Conservation (phyloP, 2,797 vertebrate species). For the Chiloscyllium punctatum region DNA sequence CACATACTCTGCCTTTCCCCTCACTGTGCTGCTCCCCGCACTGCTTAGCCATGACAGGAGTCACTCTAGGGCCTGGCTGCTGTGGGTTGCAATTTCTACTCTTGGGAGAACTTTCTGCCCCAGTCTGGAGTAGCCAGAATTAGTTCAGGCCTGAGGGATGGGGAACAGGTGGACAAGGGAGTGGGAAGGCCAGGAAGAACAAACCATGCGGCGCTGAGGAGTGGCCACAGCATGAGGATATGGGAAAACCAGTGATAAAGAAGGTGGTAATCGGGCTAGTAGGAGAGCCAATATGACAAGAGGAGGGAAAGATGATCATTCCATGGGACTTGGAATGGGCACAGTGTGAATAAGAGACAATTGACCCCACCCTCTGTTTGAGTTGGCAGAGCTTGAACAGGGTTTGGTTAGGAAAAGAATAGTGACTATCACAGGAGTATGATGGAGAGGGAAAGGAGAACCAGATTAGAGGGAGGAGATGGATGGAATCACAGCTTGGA, state of each 20-base stretch:
- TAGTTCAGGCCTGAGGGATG: neutral
- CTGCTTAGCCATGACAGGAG: neutral
- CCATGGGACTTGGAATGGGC: no score
- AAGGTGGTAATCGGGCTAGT: no score
- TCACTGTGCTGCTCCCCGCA: neutral
- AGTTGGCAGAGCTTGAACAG: neutral
- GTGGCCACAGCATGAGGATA: no score
- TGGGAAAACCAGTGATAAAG: no score
- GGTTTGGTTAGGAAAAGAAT: neutral
- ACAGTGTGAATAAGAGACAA: neutral
- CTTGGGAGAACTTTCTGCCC: neutral
- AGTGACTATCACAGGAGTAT: neutral
- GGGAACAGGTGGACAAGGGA: neutral
- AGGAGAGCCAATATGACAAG: no score
- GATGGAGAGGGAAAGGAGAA: no score
- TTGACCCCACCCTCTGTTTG: no score
- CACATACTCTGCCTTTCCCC: neutral
- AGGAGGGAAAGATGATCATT: no score
- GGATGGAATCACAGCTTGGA: no score
- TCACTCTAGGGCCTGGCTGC: neutral
- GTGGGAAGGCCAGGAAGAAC: neutral
- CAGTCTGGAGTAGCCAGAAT: neutral
- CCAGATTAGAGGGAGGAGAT: no score
- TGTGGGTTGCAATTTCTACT: neutral
- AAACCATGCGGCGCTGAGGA: no score